phyloP scores from a whole-genome alignment of 2,888 invertebrate genomes.

The Hartigia nigra region DNA sequence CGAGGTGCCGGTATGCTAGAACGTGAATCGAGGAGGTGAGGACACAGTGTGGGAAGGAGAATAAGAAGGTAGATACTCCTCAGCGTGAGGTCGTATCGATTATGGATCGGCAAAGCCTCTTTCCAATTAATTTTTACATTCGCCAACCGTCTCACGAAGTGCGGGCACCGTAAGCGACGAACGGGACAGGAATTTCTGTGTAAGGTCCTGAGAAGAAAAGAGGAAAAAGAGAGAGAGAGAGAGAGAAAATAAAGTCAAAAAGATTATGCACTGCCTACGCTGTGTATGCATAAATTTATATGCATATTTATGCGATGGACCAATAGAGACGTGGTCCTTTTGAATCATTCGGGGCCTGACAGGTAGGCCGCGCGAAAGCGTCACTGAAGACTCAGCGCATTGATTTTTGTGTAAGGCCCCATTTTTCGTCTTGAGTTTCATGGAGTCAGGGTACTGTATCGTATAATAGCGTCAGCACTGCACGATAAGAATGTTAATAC shows the following conservation, averaged over 20 bases:
- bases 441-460: constrained; percentile 2
- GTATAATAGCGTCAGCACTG: not conserved
- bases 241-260: not conserved
- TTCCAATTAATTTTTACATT: constrained; percentile 8
- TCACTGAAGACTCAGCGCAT: not conserved
- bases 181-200: constrained; percentile 2
- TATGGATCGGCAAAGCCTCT: not conserved
- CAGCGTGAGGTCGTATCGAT: not conserved
- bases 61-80: not conserved
- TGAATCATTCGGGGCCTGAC: not conserved
- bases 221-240: not conserved
- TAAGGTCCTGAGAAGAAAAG: not conserved
- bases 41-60: not conserved
- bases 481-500: constrained; percentile 36
- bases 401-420: not conserved
- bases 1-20: no score
- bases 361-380: not conserved
- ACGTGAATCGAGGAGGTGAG: not conserved
- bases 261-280: not conserved
- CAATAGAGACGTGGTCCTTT: not conserved
- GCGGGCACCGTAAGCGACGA: constrained; percentile 6
- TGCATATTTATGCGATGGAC: not conserved
- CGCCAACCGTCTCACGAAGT: constrained; percentile 15
- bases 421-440: not conserved
- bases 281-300: not conserved